phyloP scores from a whole-genome alignment of 2,797 vertebrate species.

The Oreochromis mossambicus region DNA sequence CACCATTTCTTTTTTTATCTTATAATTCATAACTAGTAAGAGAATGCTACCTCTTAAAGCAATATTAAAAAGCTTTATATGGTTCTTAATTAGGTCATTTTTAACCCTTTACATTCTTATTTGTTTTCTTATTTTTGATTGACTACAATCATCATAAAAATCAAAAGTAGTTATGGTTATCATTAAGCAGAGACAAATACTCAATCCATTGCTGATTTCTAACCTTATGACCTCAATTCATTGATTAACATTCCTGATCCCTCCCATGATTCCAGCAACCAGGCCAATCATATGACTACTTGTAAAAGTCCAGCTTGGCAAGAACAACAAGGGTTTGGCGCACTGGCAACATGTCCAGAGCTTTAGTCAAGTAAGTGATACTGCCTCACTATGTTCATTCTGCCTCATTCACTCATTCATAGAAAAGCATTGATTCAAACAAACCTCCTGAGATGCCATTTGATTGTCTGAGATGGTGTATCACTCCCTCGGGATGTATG shows the following conservation, averaged over 20 bases:
- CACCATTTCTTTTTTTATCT: not conserved
- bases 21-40: not conserved
- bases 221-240: not conserved
- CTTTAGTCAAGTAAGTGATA: not conserved
- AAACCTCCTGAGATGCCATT: slow-evolving; percentile 71
- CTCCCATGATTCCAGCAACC: not conserved
- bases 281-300: not conserved
- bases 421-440: slow-evolving; percentile 1
- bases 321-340: not conserved
- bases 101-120: not conserved
- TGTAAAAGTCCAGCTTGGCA: not conserved
- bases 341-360: not conserved
- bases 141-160: not conserved
- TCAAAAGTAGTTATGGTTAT: not conserved
- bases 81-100: not conserved
- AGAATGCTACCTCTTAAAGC: not conserved
- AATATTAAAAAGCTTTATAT: not conserved
- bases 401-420: not conserved
- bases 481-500: slow-evolving; percentile 20
- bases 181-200: not conserved
- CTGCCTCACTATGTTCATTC: not conserved
- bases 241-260: not conserved
- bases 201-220: not conserved
- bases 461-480: not conserved
- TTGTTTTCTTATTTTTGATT: not conserved